Percentiles rank a stretch among this genome's conserved stretches.
Evolutionary conservation across 2,113 vertebrate species (phyloP).

Genomic region (Cebidichthys violaceus): DNA sequence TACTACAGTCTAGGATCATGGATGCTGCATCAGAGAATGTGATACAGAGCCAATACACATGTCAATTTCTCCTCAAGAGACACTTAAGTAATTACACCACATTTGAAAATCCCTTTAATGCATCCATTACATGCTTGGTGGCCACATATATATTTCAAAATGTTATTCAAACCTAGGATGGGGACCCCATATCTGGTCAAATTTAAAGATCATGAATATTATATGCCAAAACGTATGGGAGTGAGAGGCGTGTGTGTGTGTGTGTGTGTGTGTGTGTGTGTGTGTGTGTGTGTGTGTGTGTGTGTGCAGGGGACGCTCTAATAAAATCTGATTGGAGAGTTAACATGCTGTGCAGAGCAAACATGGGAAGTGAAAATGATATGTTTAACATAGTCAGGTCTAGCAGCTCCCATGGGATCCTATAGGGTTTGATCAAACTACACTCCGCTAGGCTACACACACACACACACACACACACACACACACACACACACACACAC

Average conservation of each 20-base stretch:
- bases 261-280: conserved; percentile 14
- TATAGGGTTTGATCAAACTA: conserved; percentile 70
- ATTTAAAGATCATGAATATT: conserved; percentile 68
- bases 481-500: conserved; percentile 42
- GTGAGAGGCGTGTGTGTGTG: conserved; percentile 1
- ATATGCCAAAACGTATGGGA: conserved; percentile 32
- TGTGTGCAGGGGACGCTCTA: conserved; percentile 7
- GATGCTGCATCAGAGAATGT: conserved; percentile 14
- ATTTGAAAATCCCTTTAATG: conserved; percentile 59
- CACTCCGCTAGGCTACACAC: conserved; percentile 45
- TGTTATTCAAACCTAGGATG: conserved; percentile 32
- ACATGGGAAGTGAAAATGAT: conserved; percentile 66
- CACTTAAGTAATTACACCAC: conserved; percentile 53
- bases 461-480: conserved; percentile 29
- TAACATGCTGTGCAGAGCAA: conserved; percentile 50
- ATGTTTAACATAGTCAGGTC: conserved; percentile 75
- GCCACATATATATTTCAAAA: conserved; percentile 66
- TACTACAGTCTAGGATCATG: not conserved
- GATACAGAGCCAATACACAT: conserved; percentile 32
- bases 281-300: conserved; percentile 18
- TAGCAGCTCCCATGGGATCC: conserved; percentile 53
- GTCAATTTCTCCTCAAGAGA: conserved; percentile 44
- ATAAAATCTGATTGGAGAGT: conserved; percentile 58
- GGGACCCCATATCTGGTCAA: conserved; percentile 39
- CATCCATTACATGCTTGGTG: conserved; percentile 64